Evolutionary conservation across 2,113 vertebrate species (phyloP).

Genomic region (Pseudolaguvia tuberculata): DNA sequence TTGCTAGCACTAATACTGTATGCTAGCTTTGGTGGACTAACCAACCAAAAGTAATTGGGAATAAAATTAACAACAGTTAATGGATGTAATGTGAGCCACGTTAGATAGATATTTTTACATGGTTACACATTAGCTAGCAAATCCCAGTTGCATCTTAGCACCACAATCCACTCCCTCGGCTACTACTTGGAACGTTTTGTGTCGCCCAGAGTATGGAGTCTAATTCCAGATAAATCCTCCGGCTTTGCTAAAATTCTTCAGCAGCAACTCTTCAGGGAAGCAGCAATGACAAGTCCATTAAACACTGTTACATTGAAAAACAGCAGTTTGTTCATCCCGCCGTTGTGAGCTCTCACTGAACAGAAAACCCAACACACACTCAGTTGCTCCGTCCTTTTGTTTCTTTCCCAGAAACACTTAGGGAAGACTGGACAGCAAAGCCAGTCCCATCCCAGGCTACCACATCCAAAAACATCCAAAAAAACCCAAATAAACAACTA

Average conservation of each 20-base stretch:
- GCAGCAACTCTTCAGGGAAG: slow-evolving; percentile 10
- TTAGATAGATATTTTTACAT: not conserved
- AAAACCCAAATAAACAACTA: too few species aligned
- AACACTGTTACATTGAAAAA: slow-evolving; percentile 19
- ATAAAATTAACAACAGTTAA: not conserved
- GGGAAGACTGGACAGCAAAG: not conserved
- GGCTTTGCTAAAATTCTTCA: slow-evolving; percentile 25
- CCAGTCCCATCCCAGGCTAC: too few species aligned
- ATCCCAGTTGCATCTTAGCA: not conserved
- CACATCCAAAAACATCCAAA: too few species aligned
- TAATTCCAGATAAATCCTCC: slow-evolving; percentile 35
- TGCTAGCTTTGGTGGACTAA: not conserved
- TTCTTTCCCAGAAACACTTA: not conserved
- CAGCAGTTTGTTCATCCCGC: slow-evolving; percentile 24
- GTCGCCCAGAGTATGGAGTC: not conserved
- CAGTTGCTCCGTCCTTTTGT: not conserved
- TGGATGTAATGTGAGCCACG: not conserved
- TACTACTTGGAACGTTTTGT: slow-evolving; percentile 5
- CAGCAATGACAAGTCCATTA: slow-evolving; percentile 19
- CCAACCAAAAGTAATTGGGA: not conserved
- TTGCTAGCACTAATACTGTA: not conserved
- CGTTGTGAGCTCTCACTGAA: not conserved
- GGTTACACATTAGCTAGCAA: slow-evolving; percentile 1
- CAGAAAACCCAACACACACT: not conserved
- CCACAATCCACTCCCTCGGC: not conserved